These are phyloP conservation scores for Vulpes vulpes DNA, from an alignment of 2,113 vertebrate species.

Conservation along the genomic window DNA sequence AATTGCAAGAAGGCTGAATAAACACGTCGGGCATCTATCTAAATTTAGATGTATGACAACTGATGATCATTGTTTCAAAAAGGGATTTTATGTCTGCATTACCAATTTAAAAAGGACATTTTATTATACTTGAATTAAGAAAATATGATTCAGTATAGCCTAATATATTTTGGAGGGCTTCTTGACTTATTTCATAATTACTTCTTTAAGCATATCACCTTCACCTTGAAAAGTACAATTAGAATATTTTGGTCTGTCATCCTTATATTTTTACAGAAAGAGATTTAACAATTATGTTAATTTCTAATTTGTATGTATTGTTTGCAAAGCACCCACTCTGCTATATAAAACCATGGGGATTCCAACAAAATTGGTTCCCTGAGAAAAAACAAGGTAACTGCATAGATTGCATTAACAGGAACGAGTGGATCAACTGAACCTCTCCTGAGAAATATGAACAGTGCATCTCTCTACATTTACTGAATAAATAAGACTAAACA, in stretches of 20 bases:
- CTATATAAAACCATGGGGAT: not conserved
- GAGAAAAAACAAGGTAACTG: not conserved
- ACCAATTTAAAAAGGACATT: not conserved
- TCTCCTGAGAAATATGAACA: conserved; percentile 27
- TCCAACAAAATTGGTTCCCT: not conserved
- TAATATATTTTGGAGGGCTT: not conserved
- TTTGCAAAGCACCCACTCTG: not conserved
- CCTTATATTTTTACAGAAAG: conserved; percentile 23
- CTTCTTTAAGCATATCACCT: not conserved
- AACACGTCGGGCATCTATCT: not conserved
- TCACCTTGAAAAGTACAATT: not conserved
- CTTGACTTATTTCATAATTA: not conserved
- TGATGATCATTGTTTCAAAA: conserved; percentile 45
- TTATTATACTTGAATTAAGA: not conserved
- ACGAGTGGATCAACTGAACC: not conserved
- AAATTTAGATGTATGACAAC: conserved; percentile 33
- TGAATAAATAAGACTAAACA: not conserved
- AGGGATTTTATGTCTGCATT: not conserved
- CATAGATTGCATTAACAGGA: not conserved
- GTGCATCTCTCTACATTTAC: not conserved
- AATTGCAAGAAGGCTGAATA: conserved; percentile 53
- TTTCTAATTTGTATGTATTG: not conserved
- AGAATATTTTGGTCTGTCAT: not conserved
- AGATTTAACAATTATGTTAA: not conserved
- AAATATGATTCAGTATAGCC: not conserved